Percentiles rank a stretch among this genome's conserved stretches.
Conservation (phyloP, 2,797 vertebrate genomes). For the Adelosebastes latens region DNA sequence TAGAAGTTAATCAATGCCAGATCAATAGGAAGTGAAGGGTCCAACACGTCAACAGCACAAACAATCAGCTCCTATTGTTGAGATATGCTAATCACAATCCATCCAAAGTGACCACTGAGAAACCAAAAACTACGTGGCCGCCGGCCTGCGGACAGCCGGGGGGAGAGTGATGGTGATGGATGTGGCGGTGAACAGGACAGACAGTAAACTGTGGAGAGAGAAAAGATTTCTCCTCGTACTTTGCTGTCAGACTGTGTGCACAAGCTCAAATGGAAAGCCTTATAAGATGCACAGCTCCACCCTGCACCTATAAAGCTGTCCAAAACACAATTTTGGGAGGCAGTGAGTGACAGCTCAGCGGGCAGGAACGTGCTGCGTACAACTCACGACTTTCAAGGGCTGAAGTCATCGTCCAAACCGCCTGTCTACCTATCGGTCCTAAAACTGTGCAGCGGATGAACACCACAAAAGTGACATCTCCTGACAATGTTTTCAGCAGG, state of each 20-base stretch:
- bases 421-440: background rate
- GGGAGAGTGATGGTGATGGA: constrained; percentile 9
- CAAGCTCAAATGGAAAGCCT: constrained; percentile 24
- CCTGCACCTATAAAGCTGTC: constrained; percentile 41
- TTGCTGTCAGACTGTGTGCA: constrained; percentile 22
- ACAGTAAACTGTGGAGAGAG: constrained; percentile 18
- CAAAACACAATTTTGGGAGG: constrained; percentile 11
- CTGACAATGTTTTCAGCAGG: constrained; percentile 6
- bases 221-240: constrained; percentile 37
- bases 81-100: constrained; percentile 41
- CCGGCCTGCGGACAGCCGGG: background rate
- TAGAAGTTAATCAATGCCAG: constrained; percentile 43
- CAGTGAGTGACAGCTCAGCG: constrained; percentile 1
- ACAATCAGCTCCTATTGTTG: constrained; percentile 50
- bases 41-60: constrained; percentile 33
- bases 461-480: background rate
- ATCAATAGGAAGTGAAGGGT: constrained; percentile 46
- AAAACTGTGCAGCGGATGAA: background rate
- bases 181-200: constrained; percentile 21
- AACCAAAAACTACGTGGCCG: background rate
- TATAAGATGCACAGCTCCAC: constrained; percentile 20
- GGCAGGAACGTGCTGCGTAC: background rate
- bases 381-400: constrained; percentile 19
- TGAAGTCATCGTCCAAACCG: constrained; percentile 17
- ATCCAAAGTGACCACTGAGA: constrained; percentile 22